phyloP scores from a whole-genome alignment of 1,140 invertebrate species.

The Sycophila sp. region DNA sequence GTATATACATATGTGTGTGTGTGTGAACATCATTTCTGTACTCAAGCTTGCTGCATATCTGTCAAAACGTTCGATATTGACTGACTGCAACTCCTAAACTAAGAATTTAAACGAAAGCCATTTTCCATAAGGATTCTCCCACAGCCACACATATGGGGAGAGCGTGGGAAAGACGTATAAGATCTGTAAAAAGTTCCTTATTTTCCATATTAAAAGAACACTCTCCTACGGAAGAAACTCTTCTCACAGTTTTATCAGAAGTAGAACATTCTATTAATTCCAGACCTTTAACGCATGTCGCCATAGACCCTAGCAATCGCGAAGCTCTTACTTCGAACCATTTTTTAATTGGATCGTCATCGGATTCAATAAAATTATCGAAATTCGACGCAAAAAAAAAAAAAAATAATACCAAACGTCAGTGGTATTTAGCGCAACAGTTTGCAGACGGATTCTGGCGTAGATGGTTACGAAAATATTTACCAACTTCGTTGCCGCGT shows the following conservation, averaged over 20 bases:
- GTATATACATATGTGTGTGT: no score
- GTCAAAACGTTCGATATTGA: no score
- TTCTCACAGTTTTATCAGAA: not conserved
- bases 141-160: no score
- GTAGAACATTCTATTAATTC: conserved; percentile 9
- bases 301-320: conserved; percentile 30
- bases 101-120: no score
- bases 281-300: conserved; percentile 27
- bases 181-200: not conserved
- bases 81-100: no score
- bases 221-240: not conserved
- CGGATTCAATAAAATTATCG: not conserved
- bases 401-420: not conserved
- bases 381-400: not conserved
- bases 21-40: no score
- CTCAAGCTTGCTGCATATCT: no score
- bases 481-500: conserved; percentile 43
- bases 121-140: no score
- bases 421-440: conserved; percentile 23
- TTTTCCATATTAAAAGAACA: not conserved
- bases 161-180: not conserved
- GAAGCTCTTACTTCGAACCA: conserved; percentile 45
- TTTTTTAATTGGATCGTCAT: conserved; percentile 44
- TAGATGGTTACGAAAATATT: conserved; percentile 43
- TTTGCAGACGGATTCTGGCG: conserved; percentile 44